Conservation (phyloP, 2,888 invertebrate species). For the Sinopyrophorus schimmeli region DNA sequence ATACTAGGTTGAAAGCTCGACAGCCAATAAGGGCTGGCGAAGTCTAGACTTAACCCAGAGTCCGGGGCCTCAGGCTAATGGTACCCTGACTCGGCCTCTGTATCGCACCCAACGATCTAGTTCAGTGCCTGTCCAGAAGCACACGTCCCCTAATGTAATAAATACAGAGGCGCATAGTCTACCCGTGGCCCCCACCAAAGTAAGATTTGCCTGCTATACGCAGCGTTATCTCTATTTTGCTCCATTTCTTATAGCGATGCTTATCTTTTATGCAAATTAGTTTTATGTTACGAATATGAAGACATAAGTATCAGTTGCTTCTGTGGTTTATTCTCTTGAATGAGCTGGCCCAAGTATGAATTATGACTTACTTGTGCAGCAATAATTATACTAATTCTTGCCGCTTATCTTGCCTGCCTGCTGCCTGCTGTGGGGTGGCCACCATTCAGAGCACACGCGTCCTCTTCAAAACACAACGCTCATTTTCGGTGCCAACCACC, state of each 20-base stretch:
- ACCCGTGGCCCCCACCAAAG: constrained; percentile 51
- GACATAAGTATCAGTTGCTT: constrained; percentile 34
- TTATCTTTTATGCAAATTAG: constrained; percentile 29
- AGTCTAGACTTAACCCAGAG: constrained; percentile 57
- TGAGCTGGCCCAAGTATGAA: constrained; percentile 45
- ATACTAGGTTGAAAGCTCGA: constrained; percentile 51
- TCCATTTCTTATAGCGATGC: constrained; percentile 32
- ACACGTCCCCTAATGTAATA: constrained; percentile 36
- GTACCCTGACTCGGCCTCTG: constrained; percentile 56
- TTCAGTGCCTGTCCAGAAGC: constrained; percentile 61
- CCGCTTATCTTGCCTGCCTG: constrained; percentile 50
- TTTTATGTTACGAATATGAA: constrained; percentile 27
- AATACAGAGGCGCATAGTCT: constrained; percentile 40
- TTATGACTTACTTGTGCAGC: constrained; percentile 46
- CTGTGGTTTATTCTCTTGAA: constrained; percentile 35
- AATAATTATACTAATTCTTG: constrained; percentile 48
- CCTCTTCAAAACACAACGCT: constrained; percentile 89
- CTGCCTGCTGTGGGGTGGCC: constrained; percentile 50
- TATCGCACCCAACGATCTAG: constrained; percentile 67
- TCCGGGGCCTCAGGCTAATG: constrained; percentile 47
- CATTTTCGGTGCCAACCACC: constrained; percentile 89
- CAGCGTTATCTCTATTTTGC: constrained; percentile 31
- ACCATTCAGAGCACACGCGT: constrained; percentile 66
- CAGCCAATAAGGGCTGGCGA: constrained; percentile 58
- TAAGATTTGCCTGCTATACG: constrained; percentile 44